A percentile compares a stretch with the other conserved stretches of the same genome.
Conservation (phyloP, 2,113 vertebrate genomes). For the Oryzias javanicus region DNA sequence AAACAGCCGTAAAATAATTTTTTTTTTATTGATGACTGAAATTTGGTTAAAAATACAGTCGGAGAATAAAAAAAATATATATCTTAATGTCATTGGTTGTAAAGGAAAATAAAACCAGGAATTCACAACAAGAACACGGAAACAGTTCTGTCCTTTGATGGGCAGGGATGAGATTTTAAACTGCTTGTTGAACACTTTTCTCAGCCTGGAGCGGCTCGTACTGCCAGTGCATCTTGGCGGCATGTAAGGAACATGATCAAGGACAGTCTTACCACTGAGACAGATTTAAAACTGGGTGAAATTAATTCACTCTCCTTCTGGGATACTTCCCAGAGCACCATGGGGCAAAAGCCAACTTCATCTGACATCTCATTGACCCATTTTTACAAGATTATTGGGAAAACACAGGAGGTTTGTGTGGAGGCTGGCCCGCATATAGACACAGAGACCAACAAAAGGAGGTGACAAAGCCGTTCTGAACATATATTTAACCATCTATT, state of each 20-base stretch:
- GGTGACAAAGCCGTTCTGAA: background rate
- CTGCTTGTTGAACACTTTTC: constrained; percentile 45
- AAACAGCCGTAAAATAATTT: background rate
- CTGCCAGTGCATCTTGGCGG: constrained; percentile 29
- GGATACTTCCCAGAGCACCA: constrained; percentile 76
- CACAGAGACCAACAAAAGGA: background rate
- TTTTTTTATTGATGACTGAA: too few relatives aligned
- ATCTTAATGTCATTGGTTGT: too few relatives aligned
- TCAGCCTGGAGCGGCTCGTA: constrained; percentile 33
- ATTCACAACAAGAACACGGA: background rate
- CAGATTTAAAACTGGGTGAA: constrained; percentile 73
- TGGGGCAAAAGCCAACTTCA: constrained; percentile 76
- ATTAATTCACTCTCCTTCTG: constrained; percentile 76
- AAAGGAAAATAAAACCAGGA: too few relatives aligned
- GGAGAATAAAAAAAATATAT: too few relatives aligned
- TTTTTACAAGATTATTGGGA: constrained; percentile 67
- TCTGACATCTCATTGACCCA: constrained; percentile 79
- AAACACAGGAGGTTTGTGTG: constrained; percentile 43
- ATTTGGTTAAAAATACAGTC: too few relatives aligned
- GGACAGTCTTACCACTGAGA: constrained; percentile 66
- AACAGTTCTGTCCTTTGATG: constrained; percentile 24
- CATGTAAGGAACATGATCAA: constrained; percentile 66
- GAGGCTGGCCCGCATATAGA: constrained; percentile 30
- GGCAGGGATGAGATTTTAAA: constrained; percentile 18
- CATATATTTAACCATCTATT: background rate